Base-by-base conservation (phyloP, 2,888 invertebrate species). In the Hirtodrosophila histrioides region DNA sequence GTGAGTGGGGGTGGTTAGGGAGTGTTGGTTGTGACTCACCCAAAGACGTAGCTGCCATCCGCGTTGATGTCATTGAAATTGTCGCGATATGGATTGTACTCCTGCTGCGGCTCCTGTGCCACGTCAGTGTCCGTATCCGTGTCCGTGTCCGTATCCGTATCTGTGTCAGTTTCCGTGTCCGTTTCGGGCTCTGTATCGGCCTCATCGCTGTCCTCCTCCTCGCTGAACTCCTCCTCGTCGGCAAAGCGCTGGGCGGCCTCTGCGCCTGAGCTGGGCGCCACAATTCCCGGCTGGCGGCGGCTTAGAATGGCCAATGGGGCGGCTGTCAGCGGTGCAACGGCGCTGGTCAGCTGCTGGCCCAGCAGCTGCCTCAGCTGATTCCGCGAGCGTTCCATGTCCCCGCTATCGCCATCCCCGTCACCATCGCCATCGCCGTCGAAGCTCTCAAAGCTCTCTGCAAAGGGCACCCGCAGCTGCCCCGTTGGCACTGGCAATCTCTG, bases 31-130 rank as follows among this genome's bases (percentile, higher is more conserved):
- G 35, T 3, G 11, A 57, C 79, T 75, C 35, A 89, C 86, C 87
- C 87, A 54, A 65, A 87, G 17, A 75, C 56, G 8, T 87, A 87
- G 66, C 84, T 89, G 61, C 87, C 87, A 49, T 87, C 87, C 4
- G 50, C 64, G 35, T 71, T 74, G 7, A 60, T 70, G 50, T 88
- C 89, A 44, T 88, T 65, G 35, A 88, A 87, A 40, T 75, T 88
- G 44, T 89, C 79, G 0, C 71, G 73, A 50, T 74, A 86, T 4
- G 87, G 69, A 82, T 87, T 69, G 35, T 87, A 87, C 0, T 60
- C 63, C 45, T 40, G 9, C 35, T 51, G 51, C 10, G n/a, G 53
- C n/a, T 40, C 45, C 41, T 61, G 57, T 23, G 7, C 46, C 6
- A n/a, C 63, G 2, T 4, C 51, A 0, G 43, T 44, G 8, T 55